phyloP scores from a whole-genome alignment of 1,140 invertebrate species.

The Eciton burchellii region DNA sequence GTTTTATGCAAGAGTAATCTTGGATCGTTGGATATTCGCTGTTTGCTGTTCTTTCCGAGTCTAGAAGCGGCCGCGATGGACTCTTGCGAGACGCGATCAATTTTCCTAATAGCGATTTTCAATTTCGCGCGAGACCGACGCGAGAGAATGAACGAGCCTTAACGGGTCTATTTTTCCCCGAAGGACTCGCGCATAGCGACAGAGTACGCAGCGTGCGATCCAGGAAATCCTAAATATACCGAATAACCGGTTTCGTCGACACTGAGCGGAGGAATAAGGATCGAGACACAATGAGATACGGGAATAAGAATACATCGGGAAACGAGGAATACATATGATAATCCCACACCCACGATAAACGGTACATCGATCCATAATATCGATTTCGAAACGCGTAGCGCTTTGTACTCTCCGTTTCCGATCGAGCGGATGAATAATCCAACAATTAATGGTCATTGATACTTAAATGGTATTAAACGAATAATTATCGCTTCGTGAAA shows the following conservation, averaged over 20 bases:
- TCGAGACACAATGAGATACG: conserved; percentile 16
- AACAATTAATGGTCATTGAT: not conserved
- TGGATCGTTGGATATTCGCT: not conserved
- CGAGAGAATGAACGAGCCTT: not conserved
- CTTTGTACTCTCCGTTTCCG: not conserved
- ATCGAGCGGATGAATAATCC: not conserved
- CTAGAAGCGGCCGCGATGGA: no score
- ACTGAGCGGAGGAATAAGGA: conserved; percentile 16
- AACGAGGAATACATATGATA: conserved; percentile 17
- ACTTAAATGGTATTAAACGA: no score
- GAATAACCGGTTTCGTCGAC: conserved; percentile 51
- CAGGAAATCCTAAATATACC: conserved; percentile 59
- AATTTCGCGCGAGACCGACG: not conserved
- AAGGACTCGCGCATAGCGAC: conserved; percentile 21
- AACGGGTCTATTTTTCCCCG: conserved; percentile 11
- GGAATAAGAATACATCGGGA: conserved; percentile 23
- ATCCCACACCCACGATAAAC: conserved; percentile 6
- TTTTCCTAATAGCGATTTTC: not conserved
- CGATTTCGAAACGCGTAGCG: not conserved
- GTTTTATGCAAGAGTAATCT: no score
- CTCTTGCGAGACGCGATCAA: not conserved
- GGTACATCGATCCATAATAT: not conserved
- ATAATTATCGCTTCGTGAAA: no score
- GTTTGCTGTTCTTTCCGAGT: not conserved
- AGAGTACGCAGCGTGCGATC: conserved; percentile 8